Percentiles rank a stretch among this genome's conserved stretches.
Conservation (phyloP, 2,113 vertebrate species). For the Campylomormyrus tamandua region DNA sequence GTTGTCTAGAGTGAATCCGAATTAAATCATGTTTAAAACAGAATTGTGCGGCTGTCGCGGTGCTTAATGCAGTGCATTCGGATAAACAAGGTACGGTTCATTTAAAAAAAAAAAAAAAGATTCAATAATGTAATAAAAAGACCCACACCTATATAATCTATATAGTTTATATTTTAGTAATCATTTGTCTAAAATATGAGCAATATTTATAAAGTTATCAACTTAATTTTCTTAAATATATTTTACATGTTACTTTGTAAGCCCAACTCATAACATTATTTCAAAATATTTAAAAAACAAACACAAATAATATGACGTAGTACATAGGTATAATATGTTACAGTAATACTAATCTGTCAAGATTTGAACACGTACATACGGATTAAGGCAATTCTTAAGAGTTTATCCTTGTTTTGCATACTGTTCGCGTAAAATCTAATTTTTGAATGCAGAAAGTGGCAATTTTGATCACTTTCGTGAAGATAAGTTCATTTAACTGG, state of each 20-base stretch:
- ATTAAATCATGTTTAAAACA: background rate
- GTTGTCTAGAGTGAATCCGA: background rate
- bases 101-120: background rate
- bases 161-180: background rate
- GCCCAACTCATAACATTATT: background rate
- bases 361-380: background rate
- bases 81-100: background rate
- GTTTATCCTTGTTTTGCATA: conserved; percentile 12
- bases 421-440: background rate
- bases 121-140: background rate
- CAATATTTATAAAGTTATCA: background rate
- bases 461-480: background rate
- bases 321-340: background rate
- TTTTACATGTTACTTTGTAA: background rate
- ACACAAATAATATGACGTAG: background rate
- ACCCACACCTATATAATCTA: background rate
- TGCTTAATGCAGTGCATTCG: background rate
- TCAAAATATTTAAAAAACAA: background rate
- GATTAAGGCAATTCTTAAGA: conserved; percentile 16
- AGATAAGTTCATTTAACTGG: background rate
- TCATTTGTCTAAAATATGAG: background rate
- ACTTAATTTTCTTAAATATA: background rate
- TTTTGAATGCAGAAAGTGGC: background rate
- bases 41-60: background rate
- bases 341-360: conserved; percentile 2